These are phyloP conservation scores for Tenualosa thibaudeaui DNA, from an alignment of 2,797 vertebrate species.

Conservation along the genomic window DNA sequence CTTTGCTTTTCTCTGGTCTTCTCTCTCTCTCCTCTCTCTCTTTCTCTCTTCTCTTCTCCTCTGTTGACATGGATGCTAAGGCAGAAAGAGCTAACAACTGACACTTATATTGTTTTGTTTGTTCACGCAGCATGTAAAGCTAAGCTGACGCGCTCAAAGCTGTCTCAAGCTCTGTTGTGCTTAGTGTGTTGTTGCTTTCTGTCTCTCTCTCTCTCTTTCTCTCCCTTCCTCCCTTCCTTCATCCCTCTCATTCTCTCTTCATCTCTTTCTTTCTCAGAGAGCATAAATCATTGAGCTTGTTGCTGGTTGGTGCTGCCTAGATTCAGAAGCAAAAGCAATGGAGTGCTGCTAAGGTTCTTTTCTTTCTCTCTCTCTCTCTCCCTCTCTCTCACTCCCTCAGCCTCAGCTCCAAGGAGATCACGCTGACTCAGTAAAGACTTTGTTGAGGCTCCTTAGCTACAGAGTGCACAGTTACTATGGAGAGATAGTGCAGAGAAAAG, in stretches of 20 bases:
- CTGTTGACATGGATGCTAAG: not conserved
- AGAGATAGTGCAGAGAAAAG: slow-evolving; percentile 39
- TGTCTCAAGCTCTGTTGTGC: slow-evolving; percentile 1
- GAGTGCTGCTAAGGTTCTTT: not conserved
- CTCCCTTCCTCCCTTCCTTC: not conserved
- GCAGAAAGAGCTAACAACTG: not conserved
- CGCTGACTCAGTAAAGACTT: slow-evolving; percentile 33
- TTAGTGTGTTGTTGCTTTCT: not conserved
- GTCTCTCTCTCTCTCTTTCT: not conserved
- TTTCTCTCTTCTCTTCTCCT: not conserved
- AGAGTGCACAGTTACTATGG: slow-evolving; percentile 45
- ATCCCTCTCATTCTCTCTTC: not conserved
- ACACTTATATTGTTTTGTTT: slow-evolving; percentile 16
- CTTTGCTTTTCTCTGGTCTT: not conserved
- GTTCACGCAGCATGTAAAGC: slow-evolving; percentile 5
- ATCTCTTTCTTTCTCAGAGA: not conserved
- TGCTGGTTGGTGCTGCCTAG: not conserved
- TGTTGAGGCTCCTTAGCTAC: slow-evolving; percentile 36
- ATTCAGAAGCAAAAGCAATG: not conserved
- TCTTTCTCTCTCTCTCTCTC: not conserved
- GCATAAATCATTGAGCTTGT: not conserved
- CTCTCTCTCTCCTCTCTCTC: not conserved
- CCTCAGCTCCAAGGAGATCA: not conserved
- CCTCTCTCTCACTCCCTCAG: not conserved
- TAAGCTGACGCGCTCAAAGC: slow-evolving; percentile 15